These are phyloP conservation scores for Hippocampus abdominalis DNA, from an alignment of 2,113 vertebrate genomes.

Conservation along the genomic window DNA sequence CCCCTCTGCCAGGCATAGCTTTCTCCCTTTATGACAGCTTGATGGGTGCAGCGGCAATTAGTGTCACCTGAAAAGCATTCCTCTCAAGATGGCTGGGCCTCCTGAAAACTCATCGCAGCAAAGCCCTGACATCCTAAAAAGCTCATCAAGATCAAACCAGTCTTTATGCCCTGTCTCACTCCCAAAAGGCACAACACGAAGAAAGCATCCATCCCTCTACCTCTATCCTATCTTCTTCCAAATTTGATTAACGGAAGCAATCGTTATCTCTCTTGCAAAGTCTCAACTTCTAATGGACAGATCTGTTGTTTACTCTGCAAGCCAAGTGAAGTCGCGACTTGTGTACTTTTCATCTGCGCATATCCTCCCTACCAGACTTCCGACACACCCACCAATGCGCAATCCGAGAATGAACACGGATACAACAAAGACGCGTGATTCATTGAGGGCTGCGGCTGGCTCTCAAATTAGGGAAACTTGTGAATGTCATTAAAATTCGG, in stretches of 20 bases:
- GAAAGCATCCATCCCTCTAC: slow-evolving; percentile 61
- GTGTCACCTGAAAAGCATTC: slow-evolving; percentile 72
- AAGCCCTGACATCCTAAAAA: slow-evolving; percentile 64
- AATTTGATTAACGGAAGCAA: slow-evolving; percentile 65
- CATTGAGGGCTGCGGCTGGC: too few relatives aligned
- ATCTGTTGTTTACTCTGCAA: not conserved
- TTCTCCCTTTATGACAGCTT: slow-evolving; percentile 63
- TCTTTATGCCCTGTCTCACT: slow-evolving; percentile 66
- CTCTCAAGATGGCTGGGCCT: slow-evolving; percentile 48
- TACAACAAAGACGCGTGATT: too few relatives aligned
- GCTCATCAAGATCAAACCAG: slow-evolving; percentile 71
- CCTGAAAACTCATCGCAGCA: slow-evolving; percentile 66
- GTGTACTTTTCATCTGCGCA: too few relatives aligned
- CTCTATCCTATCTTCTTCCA: slow-evolving; percentile 45
- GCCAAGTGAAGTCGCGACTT: too few relatives aligned
- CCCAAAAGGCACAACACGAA: slow-evolving; percentile 51
- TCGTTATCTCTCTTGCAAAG: slow-evolving; percentile 47
- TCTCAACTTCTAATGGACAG: slow-evolving; percentile 30
- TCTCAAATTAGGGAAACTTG: too few relatives aligned
- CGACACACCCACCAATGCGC: too few relatives aligned
- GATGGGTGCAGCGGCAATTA: slow-evolving; percentile 71
- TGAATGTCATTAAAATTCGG: too few relatives aligned
- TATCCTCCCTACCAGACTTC: too few relatives aligned
- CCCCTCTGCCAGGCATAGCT: slow-evolving; percentile 43
- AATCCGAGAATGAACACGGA: too few relatives aligned